Percentiles rank a stretch among this genome's conserved stretches.
These are phyloP conservation scores for Halcyon smyrnensis DNA, from an alignment of 2,797 vertebrate species.

Conservation along the genomic window DNA sequence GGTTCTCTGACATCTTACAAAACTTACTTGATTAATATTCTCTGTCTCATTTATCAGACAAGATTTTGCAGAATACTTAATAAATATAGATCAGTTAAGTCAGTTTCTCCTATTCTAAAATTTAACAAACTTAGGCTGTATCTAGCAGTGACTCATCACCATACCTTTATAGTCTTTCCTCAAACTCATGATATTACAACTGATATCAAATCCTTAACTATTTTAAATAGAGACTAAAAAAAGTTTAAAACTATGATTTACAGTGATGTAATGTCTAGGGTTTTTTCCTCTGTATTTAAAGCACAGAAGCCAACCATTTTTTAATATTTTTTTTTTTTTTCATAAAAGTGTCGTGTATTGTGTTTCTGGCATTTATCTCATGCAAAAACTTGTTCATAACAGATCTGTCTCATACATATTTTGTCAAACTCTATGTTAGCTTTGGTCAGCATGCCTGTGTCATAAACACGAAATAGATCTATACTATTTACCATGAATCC, in stretches of 20 bases:
- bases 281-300: background rate
- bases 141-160: background rate
- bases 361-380: background rate
- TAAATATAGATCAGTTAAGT: background rate
- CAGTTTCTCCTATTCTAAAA: background rate
- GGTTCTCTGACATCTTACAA: background rate
- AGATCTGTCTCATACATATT: background rate
- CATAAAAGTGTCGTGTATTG: background rate
- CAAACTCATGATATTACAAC: background rate
- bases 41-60: background rate
- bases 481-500: background rate
- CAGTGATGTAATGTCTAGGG: background rate
- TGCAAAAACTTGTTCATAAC: background rate
- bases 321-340: too few relatives aligned
- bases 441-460: background rate
- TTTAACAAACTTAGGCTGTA: background rate
- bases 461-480: background rate
- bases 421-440: background rate
- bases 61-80: background rate
- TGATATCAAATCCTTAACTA: background rate
- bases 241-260: background rate
- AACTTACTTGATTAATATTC: background rate
- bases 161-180: background rate
- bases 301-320: accelerated
- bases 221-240: background rate